These are phyloP conservation scores for Scalopus aquaticus DNA, from an alignment of 2,113 vertebrate species.

Conservation along the genomic window DNA sequence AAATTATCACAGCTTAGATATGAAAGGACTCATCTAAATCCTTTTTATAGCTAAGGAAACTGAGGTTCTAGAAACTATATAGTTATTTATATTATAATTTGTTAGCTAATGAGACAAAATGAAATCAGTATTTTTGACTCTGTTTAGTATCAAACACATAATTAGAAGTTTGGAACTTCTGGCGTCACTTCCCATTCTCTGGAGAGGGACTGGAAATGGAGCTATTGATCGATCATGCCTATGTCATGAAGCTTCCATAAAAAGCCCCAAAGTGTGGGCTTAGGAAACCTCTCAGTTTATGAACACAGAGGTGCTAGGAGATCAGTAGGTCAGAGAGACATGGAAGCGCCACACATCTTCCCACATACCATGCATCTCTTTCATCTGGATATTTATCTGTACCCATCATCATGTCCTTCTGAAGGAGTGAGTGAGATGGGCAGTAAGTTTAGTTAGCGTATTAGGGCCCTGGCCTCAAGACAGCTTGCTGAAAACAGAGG, in stretches of 20 bases:
- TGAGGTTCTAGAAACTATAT: background rate
- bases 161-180: constrained; percentile 30
- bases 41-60: constrained; percentile 39
- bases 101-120: constrained; percentile 10
- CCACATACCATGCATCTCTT: background rate
- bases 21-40: background rate
- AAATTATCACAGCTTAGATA: background rate
- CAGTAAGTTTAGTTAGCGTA: too few relatives aligned
- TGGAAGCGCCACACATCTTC: background rate
- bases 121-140: background rate
- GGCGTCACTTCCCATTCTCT: background rate
- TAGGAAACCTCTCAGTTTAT: background rate
- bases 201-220: too few relatives aligned
- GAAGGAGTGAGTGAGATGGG: too few relatives aligned
- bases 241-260: background rate
- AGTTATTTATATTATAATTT: constrained; percentile 7
- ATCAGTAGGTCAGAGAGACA: background rate
- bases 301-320: background rate
- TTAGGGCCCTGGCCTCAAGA: too few relatives aligned
- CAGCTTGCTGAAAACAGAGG: too few relatives aligned
- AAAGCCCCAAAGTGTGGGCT: background rate
- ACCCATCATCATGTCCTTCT: background rate
- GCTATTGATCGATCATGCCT: background rate
- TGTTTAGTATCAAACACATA: background rate
- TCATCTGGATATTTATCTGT: background rate